Base-by-base conservation (phyloP, 2,113 vertebrate species). In the Mixornis gularis region DNA sequence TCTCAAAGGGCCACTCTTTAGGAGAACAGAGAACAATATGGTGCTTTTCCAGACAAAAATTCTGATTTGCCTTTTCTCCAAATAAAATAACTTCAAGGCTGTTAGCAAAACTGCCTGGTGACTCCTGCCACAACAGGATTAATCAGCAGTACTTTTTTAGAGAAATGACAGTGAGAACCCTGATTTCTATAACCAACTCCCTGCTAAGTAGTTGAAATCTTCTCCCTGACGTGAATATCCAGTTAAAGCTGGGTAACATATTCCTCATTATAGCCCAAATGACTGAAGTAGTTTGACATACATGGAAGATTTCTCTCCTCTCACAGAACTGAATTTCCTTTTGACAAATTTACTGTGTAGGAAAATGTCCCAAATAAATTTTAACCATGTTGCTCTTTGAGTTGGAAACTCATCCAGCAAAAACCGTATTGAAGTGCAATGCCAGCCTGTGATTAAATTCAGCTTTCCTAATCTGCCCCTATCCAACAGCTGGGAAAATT, bases 301-400 rank as follows among this genome's bases (percentile, higher is more conserved):
- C 27, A 52, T 27, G 49, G 52, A 63, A 62, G 49, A 74, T 38
- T 62, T 64, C 12, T 72, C 24, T 72, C 34, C 44, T 51, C 2
- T 83, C 22, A 34, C 7, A 14, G 52, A 85, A 49, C 2, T 29
- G 17, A 74, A 49, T 73, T 64, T 58, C 36, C 51, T 79, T 62
- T 49, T 3, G 3, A 17, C 63, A 46, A 66, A 27, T 17, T 41
- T 49, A 19, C 20, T 30, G 4, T 26, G 13, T 8, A 65, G 41
- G 34, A 18, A 94, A 86, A 68, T 4, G 9, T 19, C n/a, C 36
- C 40, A 80, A 52, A 38, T 41, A 48, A 36, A 64, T 80, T 36
- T 73, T 64, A 36, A 46, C n/a, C 1, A 0, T 12, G 9, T 17
- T 15, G 4, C 6, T 55, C 8, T 32, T 66, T 0, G 0, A 6